Evolutionary conservation across 2,888 invertebrate genomes (phyloP), one percentile per base, ranked within the genome.

Genomic region (Ptycholaimellus sp.): DNA sequence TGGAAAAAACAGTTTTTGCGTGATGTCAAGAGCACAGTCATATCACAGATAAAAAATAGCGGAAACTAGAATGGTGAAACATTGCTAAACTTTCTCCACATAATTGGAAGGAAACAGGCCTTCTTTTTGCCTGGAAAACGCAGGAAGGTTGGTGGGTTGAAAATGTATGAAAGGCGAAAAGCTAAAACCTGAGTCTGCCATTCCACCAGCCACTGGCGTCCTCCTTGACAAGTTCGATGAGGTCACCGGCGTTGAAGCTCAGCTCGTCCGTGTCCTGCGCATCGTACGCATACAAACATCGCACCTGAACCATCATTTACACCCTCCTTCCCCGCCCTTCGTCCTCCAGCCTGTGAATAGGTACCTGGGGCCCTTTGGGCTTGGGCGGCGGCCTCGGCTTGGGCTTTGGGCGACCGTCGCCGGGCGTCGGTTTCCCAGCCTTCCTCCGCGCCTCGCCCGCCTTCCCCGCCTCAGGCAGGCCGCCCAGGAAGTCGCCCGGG

Each of bases 171-270:
- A n/a, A n/a, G n/a, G n/a, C n/a, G n/a, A n/a, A n/a, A n/a, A n/a
- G n/a, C n/a, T n/a, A n/a, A n/a, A n/a, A n/a, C n/a, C 61, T 58
- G 17, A 69, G 48, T 47, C 61, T 61, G 29, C 72, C 72, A 30
- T 62, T 62, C 72, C 72, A 73, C 73, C 73, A 73, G n/a, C 72
- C 72, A 16, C 68, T 66, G 22, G 67, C 65, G 55, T 72, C 72
- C 62, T 70, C 68, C 53, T 65, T 66, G 16, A 71, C 52, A 33
- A 73, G 62, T 42, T 71, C 70, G 39, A 73, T 62, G 25, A 67
- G 52, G 38, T 72, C 70, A 17, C 70, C 70, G 45, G 68, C 69
- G 36, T 64, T 62, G 42, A 73, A 67, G 35, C 62, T 64, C 6
- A 73, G 57, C 49, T 73, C 73, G 50, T 73, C 72, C 13, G 69